Evolutionary conservation across 2,888 invertebrate genomes (phyloP).

Genomic region (Timandra comae): DNA sequence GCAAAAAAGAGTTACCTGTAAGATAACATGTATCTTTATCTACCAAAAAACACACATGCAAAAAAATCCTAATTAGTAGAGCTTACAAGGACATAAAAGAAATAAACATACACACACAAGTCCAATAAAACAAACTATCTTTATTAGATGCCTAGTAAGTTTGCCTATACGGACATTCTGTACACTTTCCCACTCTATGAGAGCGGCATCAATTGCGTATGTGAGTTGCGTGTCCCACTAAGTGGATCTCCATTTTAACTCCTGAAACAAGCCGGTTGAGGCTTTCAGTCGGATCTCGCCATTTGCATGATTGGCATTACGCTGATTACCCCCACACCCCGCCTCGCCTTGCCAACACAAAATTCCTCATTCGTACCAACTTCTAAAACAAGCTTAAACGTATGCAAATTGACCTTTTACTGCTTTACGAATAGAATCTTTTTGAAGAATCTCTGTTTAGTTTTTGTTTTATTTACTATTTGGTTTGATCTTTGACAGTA

Average conservation of each 20-base stretch:
- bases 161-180: constrained; percentile 17
- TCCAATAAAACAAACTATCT: neutral
- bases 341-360: constrained; percentile 22
- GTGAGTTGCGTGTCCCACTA: constrained; percentile 71
- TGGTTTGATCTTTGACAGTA: too few relatives aligned
- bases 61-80: too few relatives aligned
- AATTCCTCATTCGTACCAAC: constrained; percentile 32
- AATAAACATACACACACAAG: neutral
- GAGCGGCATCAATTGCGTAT: constrained; percentile 65
- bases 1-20: too few relatives aligned
- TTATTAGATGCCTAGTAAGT: neutral
- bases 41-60: too few relatives aligned
- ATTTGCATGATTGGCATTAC: constrained; percentile 77
- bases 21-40: too few relatives aligned
- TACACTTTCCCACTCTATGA: constrained; percentile 34
- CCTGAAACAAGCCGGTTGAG: constrained; percentile 75
- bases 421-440: constrained; percentile 9
- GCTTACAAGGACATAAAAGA: too few relatives aligned
- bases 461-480: too few relatives aligned
- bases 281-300: constrained; percentile 75
- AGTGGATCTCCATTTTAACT: constrained; percentile 77
- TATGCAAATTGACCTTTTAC: constrained; percentile 65
- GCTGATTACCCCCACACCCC: constrained; percentile 57
- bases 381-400: constrained; percentile 54
- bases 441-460: neutral